These are phyloP conservation scores for Drosophila meridionalis DNA, from an alignment of 2,888 invertebrate genomes.

Conservation along the genomic window DNA sequence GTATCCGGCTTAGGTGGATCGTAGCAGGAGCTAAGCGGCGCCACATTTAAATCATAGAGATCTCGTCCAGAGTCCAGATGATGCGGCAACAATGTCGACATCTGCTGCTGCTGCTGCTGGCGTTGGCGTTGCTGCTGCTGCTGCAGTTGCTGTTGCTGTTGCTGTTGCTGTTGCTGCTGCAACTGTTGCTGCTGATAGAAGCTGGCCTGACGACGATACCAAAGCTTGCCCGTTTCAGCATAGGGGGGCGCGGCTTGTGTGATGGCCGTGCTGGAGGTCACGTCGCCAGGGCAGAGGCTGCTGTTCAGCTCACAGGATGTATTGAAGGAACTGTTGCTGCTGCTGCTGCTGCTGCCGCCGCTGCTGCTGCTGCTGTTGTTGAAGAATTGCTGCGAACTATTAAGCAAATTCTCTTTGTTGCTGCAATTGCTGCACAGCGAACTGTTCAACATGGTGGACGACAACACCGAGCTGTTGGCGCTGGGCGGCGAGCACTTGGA, in stretches of 20 bases:
- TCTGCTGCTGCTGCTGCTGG: constrained; percentile 29
- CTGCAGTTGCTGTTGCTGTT: constrained; percentile 21
- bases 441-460: constrained; percentile 71
- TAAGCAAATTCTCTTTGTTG: constrained; percentile 82
- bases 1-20: constrained; percentile 84
- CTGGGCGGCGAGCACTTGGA: constrained; percentile 50
- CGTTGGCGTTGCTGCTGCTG: constrained; percentile 29
- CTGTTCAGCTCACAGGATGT: constrained; percentile 75
- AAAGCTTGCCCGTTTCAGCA: constrained; percentile 63
- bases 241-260: constrained; percentile 32
- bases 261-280: constrained; percentile 54
- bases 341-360: constrained; percentile 58
- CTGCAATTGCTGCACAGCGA: constrained; percentile 62
- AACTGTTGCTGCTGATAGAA: constrained; percentile 51
- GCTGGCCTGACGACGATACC: constrained; percentile 78
- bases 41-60: constrained; percentile 71
- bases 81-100: constrained; percentile 2
- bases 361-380: constrained; percentile 21
- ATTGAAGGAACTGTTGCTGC: constrained; percentile 65
- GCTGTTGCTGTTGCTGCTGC: constrained; percentile 30
- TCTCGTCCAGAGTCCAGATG: constrained; percentile 31
- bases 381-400: constrained; percentile 70
- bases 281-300: constrained; percentile 62
- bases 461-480: constrained; percentile 63
- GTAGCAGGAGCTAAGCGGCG: constrained; percentile 71